phyloP scores from a whole-genome alignment of 2,888 invertebrate species.

The Philopedon plagiatum region DNA sequence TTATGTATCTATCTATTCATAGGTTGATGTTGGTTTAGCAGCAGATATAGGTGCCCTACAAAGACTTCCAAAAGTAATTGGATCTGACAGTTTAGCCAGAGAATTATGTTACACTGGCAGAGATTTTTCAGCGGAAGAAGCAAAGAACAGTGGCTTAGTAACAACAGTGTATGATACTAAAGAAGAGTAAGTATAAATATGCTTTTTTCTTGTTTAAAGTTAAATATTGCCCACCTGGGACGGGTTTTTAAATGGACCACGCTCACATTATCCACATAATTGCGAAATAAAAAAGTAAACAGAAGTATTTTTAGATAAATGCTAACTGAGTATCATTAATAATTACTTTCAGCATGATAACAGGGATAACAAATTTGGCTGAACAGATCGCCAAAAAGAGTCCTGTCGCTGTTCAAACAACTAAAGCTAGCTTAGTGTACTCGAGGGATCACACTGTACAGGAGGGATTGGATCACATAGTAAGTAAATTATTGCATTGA shows the following conservation, averaged over 20 bases:
- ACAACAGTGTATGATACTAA: conserved; percentile 80
- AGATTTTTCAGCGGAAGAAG: conserved; percentile 86
- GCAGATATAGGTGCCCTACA: conserved; percentile 97
- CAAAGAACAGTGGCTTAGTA: conserved; percentile 86
- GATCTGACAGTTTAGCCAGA: conserved; percentile 87
- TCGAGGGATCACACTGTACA: conserved; percentile 90
- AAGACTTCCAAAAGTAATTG: conserved; percentile 91
- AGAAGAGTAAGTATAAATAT: conserved; percentile 75
- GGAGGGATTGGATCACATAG: conserved; percentile 92
- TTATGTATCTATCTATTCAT: conserved; percentile 16
- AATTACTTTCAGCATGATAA: conserved; percentile 75
- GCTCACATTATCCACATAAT: no score
- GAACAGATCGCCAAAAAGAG: conserved; percentile 87
- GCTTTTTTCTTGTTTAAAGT: no score
- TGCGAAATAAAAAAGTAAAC: no score
- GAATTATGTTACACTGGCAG: conserved; percentile 92
- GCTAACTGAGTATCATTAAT: background rate
- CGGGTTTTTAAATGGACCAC: no score
- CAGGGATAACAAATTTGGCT: conserved; percentile 82
- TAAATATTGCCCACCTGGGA: no score
- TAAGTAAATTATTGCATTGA: conserved; percentile 70
- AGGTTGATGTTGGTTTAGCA: conserved; percentile 86
- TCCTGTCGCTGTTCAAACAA: conserved; percentile 95
- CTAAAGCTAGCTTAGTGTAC: conserved; percentile 87
- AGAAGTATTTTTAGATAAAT: no score